phyloP scores from a whole-genome alignment of 2,888 invertebrate species.

The Eupithecia tripunctaria region DNA sequence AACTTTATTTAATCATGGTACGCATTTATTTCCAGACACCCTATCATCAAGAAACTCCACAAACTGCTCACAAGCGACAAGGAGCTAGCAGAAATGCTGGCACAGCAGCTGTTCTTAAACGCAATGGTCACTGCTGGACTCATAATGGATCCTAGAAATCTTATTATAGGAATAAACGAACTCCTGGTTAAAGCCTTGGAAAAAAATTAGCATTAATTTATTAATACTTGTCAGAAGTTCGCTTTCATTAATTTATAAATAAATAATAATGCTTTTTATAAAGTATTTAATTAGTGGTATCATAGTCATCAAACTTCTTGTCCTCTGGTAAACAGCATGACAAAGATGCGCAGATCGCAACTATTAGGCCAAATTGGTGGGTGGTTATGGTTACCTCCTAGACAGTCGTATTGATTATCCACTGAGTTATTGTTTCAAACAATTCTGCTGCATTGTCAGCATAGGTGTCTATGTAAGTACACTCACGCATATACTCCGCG shows the following conservation, averaged over 20 bases:
- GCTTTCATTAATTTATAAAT: not conserved
- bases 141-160: conserved; percentile 94
- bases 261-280: not conserved
- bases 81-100: conserved; percentile 92
- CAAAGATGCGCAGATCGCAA: too few relatives aligned
- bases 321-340: too few relatives aligned
- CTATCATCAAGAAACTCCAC: conserved; percentile 94
- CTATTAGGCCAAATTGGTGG: too few relatives aligned
- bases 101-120: conserved; percentile 96
- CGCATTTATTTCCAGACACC: conserved; percentile 86
- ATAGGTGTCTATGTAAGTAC: too few relatives aligned
- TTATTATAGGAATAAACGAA: conserved; percentile 94
- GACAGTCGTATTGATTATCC: too few relatives aligned
- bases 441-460: too few relatives aligned
- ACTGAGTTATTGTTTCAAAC: too few relatives aligned
- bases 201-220: conserved; percentile 82
- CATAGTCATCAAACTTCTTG: too few relatives aligned
- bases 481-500: too few relatives aligned
- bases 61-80: conserved; percentile 89
- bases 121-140: conserved; percentile 98
- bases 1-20: too few relatives aligned
- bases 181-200: conserved; percentile 92
- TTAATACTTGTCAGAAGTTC: not conserved
- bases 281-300: not conserved
- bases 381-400: too few relatives aligned